Percentiles rank a stretch among this genome's conserved stretches.
Evolutionary conservation across 2,113 vertebrate species (phyloP).

Genomic region (Dicerorhinus sumatrensis): DNA sequence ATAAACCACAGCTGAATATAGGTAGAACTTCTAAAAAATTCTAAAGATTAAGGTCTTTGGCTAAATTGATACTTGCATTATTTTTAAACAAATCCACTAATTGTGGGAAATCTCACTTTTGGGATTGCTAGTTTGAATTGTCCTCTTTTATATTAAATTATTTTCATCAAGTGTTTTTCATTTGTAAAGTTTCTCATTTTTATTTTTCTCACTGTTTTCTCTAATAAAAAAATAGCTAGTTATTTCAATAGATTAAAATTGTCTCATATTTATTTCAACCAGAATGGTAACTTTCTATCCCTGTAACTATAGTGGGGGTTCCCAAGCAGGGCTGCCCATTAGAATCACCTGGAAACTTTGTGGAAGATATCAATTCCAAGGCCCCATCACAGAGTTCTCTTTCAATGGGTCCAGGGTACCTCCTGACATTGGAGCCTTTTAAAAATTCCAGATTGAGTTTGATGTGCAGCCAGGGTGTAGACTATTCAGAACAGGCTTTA

Average conservation of each 20-base stretch:
- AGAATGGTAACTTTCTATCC: not conserved
- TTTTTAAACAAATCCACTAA: slow-evolving; percentile 47
- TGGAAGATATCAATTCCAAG: not conserved
- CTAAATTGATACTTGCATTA: not conserved
- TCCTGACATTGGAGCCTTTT: not conserved
- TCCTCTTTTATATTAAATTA: not conserved
- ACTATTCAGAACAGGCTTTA: not conserved
- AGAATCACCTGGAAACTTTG: not conserved
- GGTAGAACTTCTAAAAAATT: slow-evolving; percentile 50
- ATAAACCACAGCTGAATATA: slow-evolving; percentile 28
- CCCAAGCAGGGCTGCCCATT: not conserved
- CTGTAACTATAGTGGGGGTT: not conserved
- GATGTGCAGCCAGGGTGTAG: not conserved
- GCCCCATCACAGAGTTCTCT: not conserved
- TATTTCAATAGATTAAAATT: not conserved
- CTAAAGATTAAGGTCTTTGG: slow-evolving; percentile 36
- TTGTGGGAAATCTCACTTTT: not conserved
- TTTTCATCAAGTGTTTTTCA: slow-evolving; percentile 23
- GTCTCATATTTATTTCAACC: not conserved
- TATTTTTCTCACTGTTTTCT: not conserved
- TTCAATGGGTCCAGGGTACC: not conserved
- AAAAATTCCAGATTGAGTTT: not conserved
- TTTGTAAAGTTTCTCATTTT: not conserved
- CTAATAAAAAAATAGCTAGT: not conserved
- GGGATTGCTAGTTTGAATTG: not conserved